Conservation (phyloP, 2,888 invertebrate genomes). For the Cantharis flavilabris region DNA sequence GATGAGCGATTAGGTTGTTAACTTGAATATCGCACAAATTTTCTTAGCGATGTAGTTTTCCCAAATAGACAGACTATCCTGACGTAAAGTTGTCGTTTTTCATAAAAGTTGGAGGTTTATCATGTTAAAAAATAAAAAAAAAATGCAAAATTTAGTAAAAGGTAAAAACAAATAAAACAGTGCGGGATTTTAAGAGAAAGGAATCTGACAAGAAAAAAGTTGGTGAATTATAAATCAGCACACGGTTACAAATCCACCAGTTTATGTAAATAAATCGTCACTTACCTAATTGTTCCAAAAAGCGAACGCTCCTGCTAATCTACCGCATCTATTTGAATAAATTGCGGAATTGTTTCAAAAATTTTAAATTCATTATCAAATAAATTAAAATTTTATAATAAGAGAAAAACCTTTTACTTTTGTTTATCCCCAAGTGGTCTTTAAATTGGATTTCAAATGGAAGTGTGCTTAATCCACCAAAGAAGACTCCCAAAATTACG, state of each 20-base stretch:
- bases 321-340: neutral
- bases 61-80: neutral
- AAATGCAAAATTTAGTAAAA: neutral
- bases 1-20: conserved; percentile 20
- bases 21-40: conserved; percentile 15
- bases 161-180: conserved; percentile 7
- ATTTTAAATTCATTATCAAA: neutral
- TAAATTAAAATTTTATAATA: neutral
- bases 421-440: neutral
- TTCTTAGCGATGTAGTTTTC: neutral
- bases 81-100: neutral
- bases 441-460: neutral
- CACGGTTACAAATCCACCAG: conserved; percentile 23
- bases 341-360: neutral
- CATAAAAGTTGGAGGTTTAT: neutral
- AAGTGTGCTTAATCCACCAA: neutral
- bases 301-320: neutral
- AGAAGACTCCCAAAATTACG: neutral
- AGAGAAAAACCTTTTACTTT: neutral
- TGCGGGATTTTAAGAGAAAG: conserved; percentile 1
- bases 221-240: conserved; percentile 26
- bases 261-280: conserved; percentile 33
- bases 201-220: conserved; percentile 11
- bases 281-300: conserved; percentile 33
- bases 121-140: neutral